These are phyloP conservation scores for Crossaster papposus DNA, from an alignment of 53 echinoderm and acorn worm species.

Conservation along the genomic window DNA sequence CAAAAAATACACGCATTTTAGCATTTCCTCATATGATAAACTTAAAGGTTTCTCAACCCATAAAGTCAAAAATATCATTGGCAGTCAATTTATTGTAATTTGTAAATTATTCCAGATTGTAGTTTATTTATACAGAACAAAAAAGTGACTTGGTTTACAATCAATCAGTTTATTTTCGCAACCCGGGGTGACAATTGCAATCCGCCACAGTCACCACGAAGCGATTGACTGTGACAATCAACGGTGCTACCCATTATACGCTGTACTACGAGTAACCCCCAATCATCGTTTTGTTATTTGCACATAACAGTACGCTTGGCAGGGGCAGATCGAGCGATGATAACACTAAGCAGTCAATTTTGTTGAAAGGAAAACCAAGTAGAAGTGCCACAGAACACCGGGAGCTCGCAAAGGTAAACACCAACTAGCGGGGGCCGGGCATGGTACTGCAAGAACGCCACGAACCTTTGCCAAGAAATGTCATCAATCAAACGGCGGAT, in stretches of 20 bases:
- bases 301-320: background rate
- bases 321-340: background rate
- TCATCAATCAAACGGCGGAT: slow-evolving; percentile 21
- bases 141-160: slow-evolving; percentile 13
- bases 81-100: slow-evolving; percentile 8
- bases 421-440: background rate
- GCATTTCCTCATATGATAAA: background rate
- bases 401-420: slow-evolving; percentile 14
- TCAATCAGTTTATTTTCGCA: slow-evolving; percentile 30
- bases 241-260: background rate
- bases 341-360: slow-evolving; percentile 45
- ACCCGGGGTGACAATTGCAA: slow-evolving; percentile 2
- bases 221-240: background rate
- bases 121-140: slow-evolving; percentile 21
- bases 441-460: background rate
- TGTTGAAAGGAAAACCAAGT: background rate
- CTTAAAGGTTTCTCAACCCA: background rate
- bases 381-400: background rate
- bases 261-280: background rate
- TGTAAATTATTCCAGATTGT: slow-evolving; percentile 4
- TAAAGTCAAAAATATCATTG: background rate
- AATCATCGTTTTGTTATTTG: slow-evolving; percentile 10
- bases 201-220: background rate
- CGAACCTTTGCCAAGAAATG: slow-evolving; percentile 8
- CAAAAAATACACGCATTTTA: background rate